Base-by-base conservation (phyloP, 2,888 invertebrate species). In the Heliconius sara region DNA sequence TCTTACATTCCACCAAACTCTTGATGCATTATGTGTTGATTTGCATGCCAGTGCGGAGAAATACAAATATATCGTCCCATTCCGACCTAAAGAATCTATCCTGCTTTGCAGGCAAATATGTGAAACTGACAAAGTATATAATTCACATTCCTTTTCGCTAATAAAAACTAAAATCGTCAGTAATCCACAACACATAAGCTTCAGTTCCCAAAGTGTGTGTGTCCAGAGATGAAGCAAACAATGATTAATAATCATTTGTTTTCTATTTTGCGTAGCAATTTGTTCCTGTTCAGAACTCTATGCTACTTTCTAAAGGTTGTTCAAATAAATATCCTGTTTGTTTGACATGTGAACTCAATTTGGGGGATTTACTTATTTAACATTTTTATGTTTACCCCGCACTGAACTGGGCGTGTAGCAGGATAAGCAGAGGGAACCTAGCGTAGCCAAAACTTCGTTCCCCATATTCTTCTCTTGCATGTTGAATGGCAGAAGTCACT, bases 201-300 rank as follows among this genome's bases (percentile, higher is more conserved):
- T 72, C 30, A 34, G n/a, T 73, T 73, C 22, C 52, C 34, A 73
- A 57, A 73, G 57, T 60, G 52, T 43, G 43, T 13, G 4, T 43
- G 43, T 43, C 72, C 72, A 22, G 57, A 34, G 57, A 72, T 30
- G 34, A 34, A 57, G 30, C 57, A 57, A 57, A 72, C 72, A n/a
- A 72, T 72, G 72, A 72, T 72, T 72, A 72, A 72, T 72, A 72
- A 16, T 57, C 30, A 22, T 30, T 34, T 68, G 72, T 72, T 72
- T 57, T 72, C 72, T 72, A 72, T 72, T 72, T 72, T 57, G 39
- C 72, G 19, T 19, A 73, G n/a, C 57, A n/a, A 57, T 73, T 60
- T 73, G 72, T 73, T 73, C 57, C 1, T 30, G 27, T 30, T 30
- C 52, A 52, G 52, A 60, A 57, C 57, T 73, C 19, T 30, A n/a